A percentile compares a stretch with the other conserved stretches of the same genome.
Evolutionary conservation across 2,888 invertebrate genomes (phyloP).

Genomic region (Himalopsyche anomala): DNA sequence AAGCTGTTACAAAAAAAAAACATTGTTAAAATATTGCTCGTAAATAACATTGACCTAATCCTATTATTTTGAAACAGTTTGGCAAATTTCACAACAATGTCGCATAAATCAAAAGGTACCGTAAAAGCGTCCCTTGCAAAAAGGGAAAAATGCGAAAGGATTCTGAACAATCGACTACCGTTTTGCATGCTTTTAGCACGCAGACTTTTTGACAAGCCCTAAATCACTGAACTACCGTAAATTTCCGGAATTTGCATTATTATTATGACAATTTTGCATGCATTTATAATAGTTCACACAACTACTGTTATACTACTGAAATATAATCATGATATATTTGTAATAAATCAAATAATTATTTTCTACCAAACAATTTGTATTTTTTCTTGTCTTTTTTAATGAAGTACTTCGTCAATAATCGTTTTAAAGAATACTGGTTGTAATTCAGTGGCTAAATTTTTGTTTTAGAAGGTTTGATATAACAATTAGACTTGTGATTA

Average conservation of each 20-base stretch:
- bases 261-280: too few species aligned
- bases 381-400: too few species aligned
- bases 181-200: slow-evolving; percentile 6
- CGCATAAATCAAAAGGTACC: slow-evolving; percentile 47
- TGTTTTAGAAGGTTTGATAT: too few species aligned
- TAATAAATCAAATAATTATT: too few species aligned
- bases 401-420: too few species aligned
- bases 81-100: slow-evolving; percentile 44
- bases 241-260: neutral
- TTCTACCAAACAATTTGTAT: too few species aligned
- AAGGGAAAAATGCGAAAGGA: slow-evolving; percentile 15
- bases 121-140: slow-evolving; percentile 42
- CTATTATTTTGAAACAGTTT: slow-evolving; percentile 39
- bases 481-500: too few species aligned
- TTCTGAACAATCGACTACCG: slow-evolving; percentile 10
- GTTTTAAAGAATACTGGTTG: too few species aligned
- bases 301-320: too few species aligned
- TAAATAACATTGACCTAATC: slow-evolving; percentile 50
- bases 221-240: slow-evolving; percentile 6
- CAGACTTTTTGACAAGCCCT: neutral
- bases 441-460: too few species aligned
- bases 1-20: neutral
- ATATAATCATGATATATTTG: too few species aligned
- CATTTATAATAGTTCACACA: too few species aligned
- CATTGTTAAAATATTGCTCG: slow-evolving; percentile 48